Evolutionary conservation across 2,113 vertebrate genomes (phyloP), one percentile per base, ranked within the genome.

Genomic region (Pelvicachromis taeniatus): DNA sequence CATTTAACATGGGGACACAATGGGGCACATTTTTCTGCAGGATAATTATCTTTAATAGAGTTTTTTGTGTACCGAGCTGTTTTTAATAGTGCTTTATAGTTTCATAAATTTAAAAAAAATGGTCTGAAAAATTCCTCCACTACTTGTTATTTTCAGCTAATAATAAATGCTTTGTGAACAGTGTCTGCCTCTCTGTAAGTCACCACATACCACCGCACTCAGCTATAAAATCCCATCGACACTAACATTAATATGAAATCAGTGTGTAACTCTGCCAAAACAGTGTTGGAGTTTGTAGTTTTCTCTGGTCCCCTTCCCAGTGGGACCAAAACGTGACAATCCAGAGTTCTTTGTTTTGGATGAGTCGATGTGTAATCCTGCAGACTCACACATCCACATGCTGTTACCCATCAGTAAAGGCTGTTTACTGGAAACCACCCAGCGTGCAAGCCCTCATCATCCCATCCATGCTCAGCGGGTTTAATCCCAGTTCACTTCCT

Each of bases 341-440:
- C 55, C 55, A 58, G 55, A 29, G 55, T 0, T 58, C 56, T 58
- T 58, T 58, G 56, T 59, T 16, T 59, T 59, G 29, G 56, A 0
- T 0, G 29, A 59, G 29, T 0, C 1, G 56, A 59, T 59, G 31
- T 33, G 31, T 4, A 33, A 33, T 33, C 31, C 31, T 6, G 9
- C 56, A 59, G 29, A 33, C 56, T 59, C 33, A 35, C 33, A 33
- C 33, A 9, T 35, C 33, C 33, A 35, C 6, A 5, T 33, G 31
- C 6, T 33, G 31, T 33, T 33, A 33, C 31, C 31, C 2, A 33
- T 35, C 33, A 35, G 33, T 35, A 35, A 35, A 35, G 33, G 33
- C 2, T 9, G 33, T 35, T 35, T 35, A 35, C 33, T 33, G 33
- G 33, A 33, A 7, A 7, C 7, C 55, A 0, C 26, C 55, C 2